These are phyloP conservation scores for Drymodes brunneopygia DNA, from an alignment of 2,113 vertebrate species.

Conservation along the genomic window DNA sequence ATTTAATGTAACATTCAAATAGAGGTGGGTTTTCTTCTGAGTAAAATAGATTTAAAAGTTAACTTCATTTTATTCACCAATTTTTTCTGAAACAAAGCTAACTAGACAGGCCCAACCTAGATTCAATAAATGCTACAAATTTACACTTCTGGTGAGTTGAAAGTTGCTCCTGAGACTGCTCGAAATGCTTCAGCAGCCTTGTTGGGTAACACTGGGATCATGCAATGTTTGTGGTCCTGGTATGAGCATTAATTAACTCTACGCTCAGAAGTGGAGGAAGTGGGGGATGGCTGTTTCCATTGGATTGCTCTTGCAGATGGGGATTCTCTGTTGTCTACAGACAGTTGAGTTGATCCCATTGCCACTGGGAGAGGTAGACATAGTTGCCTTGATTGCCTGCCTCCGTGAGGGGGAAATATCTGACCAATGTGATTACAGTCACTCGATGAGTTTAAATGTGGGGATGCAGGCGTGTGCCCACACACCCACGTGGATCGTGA, in stretches of 20 bases:
- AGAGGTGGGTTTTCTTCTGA: background rate
- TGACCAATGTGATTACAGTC: background rate
- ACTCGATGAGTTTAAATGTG: background rate
- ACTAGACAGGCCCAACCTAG: background rate
- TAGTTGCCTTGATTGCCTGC: background rate
- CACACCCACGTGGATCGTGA: fast-evolving
- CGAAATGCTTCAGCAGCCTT: background rate
- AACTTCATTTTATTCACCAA: background rate
- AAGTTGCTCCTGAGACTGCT: background rate
- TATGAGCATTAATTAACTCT: background rate
- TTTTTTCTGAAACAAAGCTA: background rate
- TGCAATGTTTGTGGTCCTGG: background rate
- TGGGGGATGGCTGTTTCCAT: background rate
- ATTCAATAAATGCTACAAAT: background rate
- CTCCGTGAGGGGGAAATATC: background rate
- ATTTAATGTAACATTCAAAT: background rate
- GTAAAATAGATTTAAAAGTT: background rate
- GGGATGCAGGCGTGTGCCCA: fast-evolving
- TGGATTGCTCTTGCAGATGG: background rate
- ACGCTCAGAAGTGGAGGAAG: background rate
- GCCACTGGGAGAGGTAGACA: fast-evolving
- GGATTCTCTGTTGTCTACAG: background rate
- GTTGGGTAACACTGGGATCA: background rate
- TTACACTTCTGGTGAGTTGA: background rate
- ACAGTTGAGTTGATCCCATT: background rate